Base-by-base conservation (phyloP, 2,888 invertebrate species). In the Anoncus sp. region DNA sequence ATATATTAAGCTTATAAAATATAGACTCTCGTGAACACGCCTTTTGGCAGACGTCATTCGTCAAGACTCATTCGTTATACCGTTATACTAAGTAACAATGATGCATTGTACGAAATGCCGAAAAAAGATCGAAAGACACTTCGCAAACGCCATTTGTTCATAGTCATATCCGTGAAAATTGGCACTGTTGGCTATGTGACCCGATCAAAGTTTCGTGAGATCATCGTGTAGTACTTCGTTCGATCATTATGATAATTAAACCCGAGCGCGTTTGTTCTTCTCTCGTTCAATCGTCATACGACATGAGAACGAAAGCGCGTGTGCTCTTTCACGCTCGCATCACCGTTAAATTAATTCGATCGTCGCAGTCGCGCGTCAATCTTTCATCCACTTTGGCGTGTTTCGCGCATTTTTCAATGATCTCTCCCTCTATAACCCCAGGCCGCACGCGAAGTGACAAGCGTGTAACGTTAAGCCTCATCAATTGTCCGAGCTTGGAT, bases 51-150 rank as follows among this genome's bases (percentile, higher is more conserved):
- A 47, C 59, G 51, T 70, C 53, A 69, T 72, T 74, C 73, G 73
- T 77, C 53, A 57, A 7, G 43, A 45, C 20, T 47, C 65, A 60
- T 77, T 63, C 38, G 67, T 45, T 53, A 57, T 16, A 18, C 18
- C 20, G n/a, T n/a, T n/a, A n/a, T 70, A 69, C 77, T 66, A 74
- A 60, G 59, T 70, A 77, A 63, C 74, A 78, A 78, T 71, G 77
- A 74, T 47, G 74, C 70, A 71, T 71, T 65, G 47, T 72, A n/a
- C 20, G 12, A 14, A 27, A 27, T 14, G 20, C 27, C 24, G 35
- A 57, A 69, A 70, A 66, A 60, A 55, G 45, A 45, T n/a, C 24
- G 47, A 47, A 66, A 62, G 16, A 55, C 71, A 38, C 38, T 10
- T 3, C 43, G n/a, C 51, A n/a, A 66, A 31, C 24, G 62, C 31